Conservation (phyloP, 2,113 vertebrate genomes). For the Ursus arctos region DNA sequence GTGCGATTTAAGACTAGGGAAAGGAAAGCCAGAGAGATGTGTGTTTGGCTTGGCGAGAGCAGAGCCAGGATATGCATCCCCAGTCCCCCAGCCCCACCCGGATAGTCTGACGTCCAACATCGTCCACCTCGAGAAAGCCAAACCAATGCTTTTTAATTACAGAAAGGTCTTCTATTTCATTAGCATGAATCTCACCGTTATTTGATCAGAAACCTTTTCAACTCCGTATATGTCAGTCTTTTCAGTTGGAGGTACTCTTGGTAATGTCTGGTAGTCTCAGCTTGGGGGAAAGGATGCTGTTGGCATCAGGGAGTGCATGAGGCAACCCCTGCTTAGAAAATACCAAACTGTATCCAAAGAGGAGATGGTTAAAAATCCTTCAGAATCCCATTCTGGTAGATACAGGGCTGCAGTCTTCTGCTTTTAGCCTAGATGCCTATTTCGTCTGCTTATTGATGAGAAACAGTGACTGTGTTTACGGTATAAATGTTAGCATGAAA, state of each 20-base stretch:
- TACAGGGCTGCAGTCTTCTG: background rate
- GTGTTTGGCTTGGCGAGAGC: background rate
- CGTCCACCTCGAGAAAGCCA: conserved; percentile 8
- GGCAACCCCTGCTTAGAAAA: background rate
- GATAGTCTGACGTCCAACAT: background rate
- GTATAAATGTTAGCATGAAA: background rate
- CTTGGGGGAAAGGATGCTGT: background rate
- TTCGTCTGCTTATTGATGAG: conserved; percentile 45
- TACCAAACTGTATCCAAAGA: background rate
- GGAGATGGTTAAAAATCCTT: background rate
- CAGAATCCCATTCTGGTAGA: background rate
- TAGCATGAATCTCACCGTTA: conserved; percentile 1
- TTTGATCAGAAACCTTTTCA: conserved; percentile 52
- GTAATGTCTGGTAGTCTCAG: background rate
- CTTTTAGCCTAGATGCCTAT: background rate
- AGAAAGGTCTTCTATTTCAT: conserved; percentile 51
- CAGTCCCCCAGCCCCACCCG: background rate
- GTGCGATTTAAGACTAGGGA: background rate
- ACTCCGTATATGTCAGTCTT: background rate
- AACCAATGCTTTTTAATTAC: conserved; percentile 62
- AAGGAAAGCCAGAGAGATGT: background rate
- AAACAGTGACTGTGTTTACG: conserved; percentile 33
- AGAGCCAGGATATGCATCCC: background rate
- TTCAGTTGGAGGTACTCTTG: background rate
- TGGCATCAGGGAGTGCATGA: rapidly evolving